Evolutionary conservation across 2,113 vertebrate genomes (phyloP), one percentile per base, ranked within the genome.

Genomic region (Eretmochelys imbricata): DNA sequence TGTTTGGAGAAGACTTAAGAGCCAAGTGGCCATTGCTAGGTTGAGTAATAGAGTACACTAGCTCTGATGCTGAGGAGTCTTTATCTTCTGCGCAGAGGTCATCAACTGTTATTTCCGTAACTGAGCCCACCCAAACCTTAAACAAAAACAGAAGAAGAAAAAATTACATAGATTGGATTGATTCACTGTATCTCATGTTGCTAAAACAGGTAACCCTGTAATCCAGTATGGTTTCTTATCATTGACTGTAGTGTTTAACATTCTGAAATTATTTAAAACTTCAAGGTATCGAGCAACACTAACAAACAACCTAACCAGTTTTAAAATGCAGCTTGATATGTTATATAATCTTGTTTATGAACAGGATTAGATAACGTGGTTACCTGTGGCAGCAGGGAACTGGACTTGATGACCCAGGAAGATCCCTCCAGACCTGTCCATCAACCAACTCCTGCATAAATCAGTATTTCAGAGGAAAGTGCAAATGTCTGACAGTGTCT

Each of bases 1-100:
- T 98, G 90, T 97, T 98, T 48, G 99, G 98, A 95, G 98, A 97
- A 38, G 96, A 98, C 95, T 99, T 99, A 88, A 99, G 95, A 92
- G 98, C 98, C 97, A 99, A 97, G 84, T 99, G 98, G 17, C 99
- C 99, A 22, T 99, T 99, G 97, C 98, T 99, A 76, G 99, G 99
- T 17, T 98, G 98, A 62, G 98, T 99, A 94, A 99, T 91, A 93
- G 98, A 98, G 96, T 98, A 99, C 75, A 97, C 54, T 3, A 99
- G 98, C 48, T 99, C 98, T 90, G 97, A 97, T 0, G 98, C 95
- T 38, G 95, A 96, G 0, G 98, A 98, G 97, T 99, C 99, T 82
- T 94, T 91, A 90, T 99, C 99, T 97, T 98, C 98, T 5, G 96
- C 98, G 87, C 93, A 98, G 81, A 99, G 98, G 94, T 99, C 98